Conservation (phyloP, 2,888 invertebrate genomes). For the Deilephila porcellus region DNA sequence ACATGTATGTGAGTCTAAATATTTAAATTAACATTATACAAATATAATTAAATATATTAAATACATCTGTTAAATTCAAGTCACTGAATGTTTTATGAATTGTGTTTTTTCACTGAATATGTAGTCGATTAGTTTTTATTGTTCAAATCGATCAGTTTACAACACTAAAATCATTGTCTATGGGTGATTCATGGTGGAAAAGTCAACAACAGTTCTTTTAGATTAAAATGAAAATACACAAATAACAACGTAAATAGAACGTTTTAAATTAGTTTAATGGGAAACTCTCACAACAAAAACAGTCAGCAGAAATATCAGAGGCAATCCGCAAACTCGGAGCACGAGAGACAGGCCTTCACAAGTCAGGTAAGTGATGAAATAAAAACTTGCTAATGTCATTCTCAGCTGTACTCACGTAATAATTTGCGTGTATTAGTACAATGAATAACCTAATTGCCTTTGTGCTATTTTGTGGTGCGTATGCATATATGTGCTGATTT, state of each 20-base stretch:
- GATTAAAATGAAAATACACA: constrained; percentile 47
- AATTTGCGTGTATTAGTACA: constrained; percentile 58
- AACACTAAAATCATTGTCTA: constrained; percentile 42
- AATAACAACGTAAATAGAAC: constrained; percentile 43
- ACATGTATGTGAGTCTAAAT: no score
- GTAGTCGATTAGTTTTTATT: neutral
- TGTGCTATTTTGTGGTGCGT: constrained; percentile 49
- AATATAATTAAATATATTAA: no score
- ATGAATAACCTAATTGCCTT: constrained; percentile 51
- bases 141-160: neutral
- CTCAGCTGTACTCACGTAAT: constrained; percentile 81
- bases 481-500: constrained; percentile 37
- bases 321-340: constrained; percentile 62
- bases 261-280: constrained; percentile 71
- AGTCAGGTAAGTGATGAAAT: constrained; percentile 78
- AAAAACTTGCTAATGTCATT: constrained; percentile 84
- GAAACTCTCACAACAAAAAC: constrained; percentile 75
- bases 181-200: constrained; percentile 62
- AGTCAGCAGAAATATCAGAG: constrained; percentile 63
- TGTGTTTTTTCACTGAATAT: neutral
- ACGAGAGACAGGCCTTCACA: constrained; percentile 73
- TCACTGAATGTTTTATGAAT: no score
- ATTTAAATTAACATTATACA: no score
- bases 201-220: constrained; percentile 47
- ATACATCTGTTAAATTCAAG: no score